phyloP scores from a whole-genome alignment of 2,113 vertebrate genomes.

The Nothocercus nigrocapillus region DNA sequence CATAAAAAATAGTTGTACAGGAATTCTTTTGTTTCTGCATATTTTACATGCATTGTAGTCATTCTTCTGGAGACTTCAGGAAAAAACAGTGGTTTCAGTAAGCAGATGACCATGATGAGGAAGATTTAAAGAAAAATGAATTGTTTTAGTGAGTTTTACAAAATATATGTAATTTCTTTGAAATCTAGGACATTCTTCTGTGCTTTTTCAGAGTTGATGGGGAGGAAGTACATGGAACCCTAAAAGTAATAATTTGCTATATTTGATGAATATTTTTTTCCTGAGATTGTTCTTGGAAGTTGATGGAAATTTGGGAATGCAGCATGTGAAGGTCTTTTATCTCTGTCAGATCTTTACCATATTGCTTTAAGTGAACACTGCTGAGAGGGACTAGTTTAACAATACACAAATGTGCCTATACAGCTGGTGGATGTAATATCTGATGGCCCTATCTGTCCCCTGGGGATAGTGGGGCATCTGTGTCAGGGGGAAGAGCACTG shows the following conservation, averaged over 20 bases:
- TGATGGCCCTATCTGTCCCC: rapidly evolving
- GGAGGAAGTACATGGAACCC: rapidly evolving
- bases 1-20: not conserved
- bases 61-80: not conserved
- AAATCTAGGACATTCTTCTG: not conserved
- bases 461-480: not conserved
- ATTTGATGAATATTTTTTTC: rapidly evolving
- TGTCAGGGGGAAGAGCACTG: not conserved
- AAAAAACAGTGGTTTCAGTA: not conserved
- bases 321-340: rapidly evolving
- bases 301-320: not conserved
- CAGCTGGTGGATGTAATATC: not conserved
- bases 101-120: rapidly evolving
- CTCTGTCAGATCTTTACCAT: not conserved
- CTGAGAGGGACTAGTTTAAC: not conserved
- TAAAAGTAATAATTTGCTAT: rapidly evolving
- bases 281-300: not conserved
- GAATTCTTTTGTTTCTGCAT: constrained; percentile 5
- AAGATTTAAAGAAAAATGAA: not conserved
- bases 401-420: not conserved
- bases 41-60: not conserved
- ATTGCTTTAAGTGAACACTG: not conserved
- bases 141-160: not conserved
- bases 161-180: not conserved
- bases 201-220: not conserved